Base-by-base conservation (phyloP, 35 echinoderm and acorn worm genomes). In the Apostichopus japonicus region DNA sequence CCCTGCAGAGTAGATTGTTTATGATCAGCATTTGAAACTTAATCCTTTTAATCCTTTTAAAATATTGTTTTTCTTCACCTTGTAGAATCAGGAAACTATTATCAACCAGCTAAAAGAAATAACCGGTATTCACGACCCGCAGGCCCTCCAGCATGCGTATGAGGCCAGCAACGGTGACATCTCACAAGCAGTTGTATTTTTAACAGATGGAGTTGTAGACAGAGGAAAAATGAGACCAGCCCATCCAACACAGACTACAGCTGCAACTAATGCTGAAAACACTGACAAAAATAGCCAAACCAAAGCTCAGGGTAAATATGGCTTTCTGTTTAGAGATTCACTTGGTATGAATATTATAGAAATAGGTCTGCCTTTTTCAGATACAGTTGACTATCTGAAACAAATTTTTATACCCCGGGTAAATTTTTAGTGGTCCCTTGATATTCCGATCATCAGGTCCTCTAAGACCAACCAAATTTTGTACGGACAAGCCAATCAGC, bases 51-150 rank as follows among this genome's bases (percentile, higher is more conserved):
- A 83, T 23, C n/a, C 10, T 79, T 4, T 19, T 44, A 79, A 79
- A 83, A 83, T 55, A 54, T 54, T 83, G 24, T 17, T 58, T 58
- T 65, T 44, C 33, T 67, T n/a, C 10, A 27, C 7, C 27, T 87
- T 78, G n/a, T 93, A 99, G 97, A 95, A 96, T 79, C 97, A 99
- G 75, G 95, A 99, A 79, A 96, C 92, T 9, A 87, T 93, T 0
- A 80, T 99, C 23, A 99, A 99, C 88, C 97, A 99, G 33, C 90
- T 99, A 52, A 99, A 99, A 57, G 97, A 99, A 84, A 96, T 99
- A 52, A 99, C 97, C 10, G 97, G 97, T 15, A 75, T 99, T 23
- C 92, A 94, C 53, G 95, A 99, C 89, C 80, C 80, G 0, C 93
- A 86, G 44, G 62, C 93, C 27, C 77, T 99, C 8, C 58, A 59